Evolutionary conservation across 2,797 vertebrate genomes (phyloP), one percentile per base, ranked within the genome.

Genomic region (Sternarchorhynchus goeldii): DNA sequence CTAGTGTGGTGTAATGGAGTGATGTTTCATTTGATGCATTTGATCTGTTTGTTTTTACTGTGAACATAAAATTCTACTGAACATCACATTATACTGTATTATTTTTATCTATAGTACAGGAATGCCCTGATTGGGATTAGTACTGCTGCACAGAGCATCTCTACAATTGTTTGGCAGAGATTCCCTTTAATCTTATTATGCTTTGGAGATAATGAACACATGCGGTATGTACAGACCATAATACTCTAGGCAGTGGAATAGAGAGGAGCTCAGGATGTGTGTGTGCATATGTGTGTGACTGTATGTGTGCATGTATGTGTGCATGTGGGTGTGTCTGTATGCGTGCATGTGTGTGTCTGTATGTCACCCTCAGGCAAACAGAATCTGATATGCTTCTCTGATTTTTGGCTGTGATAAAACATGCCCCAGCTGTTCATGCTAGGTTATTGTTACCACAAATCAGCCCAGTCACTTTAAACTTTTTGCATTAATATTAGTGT

Each of bases 341-440:
- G 53, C 17, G 55, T 39, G 56, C 31, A 21, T 36, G 57, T 5
- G 17, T 72, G 21, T 68, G 60, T 39, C 6, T 60, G 63, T 14
- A 16, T 75, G 25, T 50, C 39, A 6, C 41, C 31, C 21, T 31
- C 25, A 53, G 66, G 25, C 21, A 53, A 68, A 55, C 41, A 68
- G 45, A 68, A 68, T 53, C 21, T 32, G 45, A 78, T 72, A 71
- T 71, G 63, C 34, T 74, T 34, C 53, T 57, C 25, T 69, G 58
- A 65, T 76, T 68, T 62, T 6, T 68, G 55, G 2, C 68, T 62
- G 3, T 75, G 58, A 65, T 39, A 60, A 59, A 67, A 66, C 74
- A 71, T 71, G 66, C 6, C 62, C 59, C 53, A 76, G 20, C 60
- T 72, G 67, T 50, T 78, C 78, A 71, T 14, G 32, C 34, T 21